These are phyloP conservation scores for Cataglyphis altisquamis DNA, from an alignment of 2,888 invertebrate genomes.

Conservation along the genomic window DNA sequence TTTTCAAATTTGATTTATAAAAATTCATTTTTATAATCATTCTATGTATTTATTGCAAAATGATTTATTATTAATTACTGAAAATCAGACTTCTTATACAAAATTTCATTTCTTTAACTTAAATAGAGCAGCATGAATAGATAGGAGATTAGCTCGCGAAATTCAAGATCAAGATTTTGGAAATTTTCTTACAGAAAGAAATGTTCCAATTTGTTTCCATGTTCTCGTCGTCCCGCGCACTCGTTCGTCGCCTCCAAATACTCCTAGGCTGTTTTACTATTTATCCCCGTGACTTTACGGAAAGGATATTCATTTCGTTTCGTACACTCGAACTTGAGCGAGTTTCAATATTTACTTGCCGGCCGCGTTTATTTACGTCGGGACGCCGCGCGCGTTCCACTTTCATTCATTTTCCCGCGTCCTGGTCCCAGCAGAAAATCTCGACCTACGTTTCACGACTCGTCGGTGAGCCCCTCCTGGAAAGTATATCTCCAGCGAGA, in stretches of 20 bases:
- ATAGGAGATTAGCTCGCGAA: background rate
- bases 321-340: slow-evolving; percentile 6
- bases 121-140: background rate
- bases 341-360: slow-evolving; percentile 35
- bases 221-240: background rate
- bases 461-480: slow-evolving; percentile 33
- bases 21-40: background rate
- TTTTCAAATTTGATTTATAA: background rate
- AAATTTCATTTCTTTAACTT: background rate
- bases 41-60: background rate
- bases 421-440: slow-evolving; percentile 56
- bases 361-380: slow-evolving; percentile 18
- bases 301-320: slow-evolving; percentile 19
- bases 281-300: background rate
- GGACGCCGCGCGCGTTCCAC: slow-evolving; percentile 7
- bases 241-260: background rate
- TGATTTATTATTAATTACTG: background rate
- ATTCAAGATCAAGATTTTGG: background rate
- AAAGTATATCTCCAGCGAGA: slow-evolving; percentile 22
- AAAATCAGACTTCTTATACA: background rate
- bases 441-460: slow-evolving; percentile 72
- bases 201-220: too few relatives aligned
- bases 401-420: slow-evolving; percentile 52
- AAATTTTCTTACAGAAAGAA: background rate
- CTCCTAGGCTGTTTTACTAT: background rate